Conservation (phyloP, 2,797 vertebrate species). For the Syndactyla subalaris region DNA sequence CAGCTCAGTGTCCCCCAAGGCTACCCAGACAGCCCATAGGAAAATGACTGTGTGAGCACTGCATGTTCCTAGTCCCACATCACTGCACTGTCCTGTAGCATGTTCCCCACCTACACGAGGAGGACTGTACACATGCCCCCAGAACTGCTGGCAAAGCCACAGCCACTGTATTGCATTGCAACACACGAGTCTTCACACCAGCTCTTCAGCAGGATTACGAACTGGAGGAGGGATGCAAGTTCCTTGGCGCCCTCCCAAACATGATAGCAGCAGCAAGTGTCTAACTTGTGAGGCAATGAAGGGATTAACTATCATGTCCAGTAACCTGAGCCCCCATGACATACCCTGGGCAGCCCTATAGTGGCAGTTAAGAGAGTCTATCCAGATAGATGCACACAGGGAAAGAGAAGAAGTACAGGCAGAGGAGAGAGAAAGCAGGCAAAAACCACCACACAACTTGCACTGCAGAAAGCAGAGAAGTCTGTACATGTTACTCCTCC, state of each 20-base stretch:
- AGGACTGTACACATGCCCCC: background rate
- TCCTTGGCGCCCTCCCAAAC: background rate
- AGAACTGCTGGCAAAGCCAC: background rate
- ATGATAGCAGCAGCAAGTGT: background rate
- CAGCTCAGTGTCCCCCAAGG: background rate
- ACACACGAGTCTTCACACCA: background rate
- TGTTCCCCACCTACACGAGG: fast-evolving
- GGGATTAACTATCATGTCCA: background rate
- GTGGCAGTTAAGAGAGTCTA: background rate
- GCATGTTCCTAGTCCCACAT: background rate
- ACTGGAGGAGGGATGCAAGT: background rate
- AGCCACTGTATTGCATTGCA: background rate
- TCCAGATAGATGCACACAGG: background rate
- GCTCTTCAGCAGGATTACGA: background rate
- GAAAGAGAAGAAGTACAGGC: background rate
- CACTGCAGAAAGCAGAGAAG: background rate
- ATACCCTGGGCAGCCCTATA: background rate
- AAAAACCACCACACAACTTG: background rate
- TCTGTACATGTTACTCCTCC: background rate
- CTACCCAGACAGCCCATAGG: background rate
- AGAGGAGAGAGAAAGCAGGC: background rate
- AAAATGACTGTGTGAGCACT: background rate
- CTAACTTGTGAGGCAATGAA: background rate
- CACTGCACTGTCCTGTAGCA: background rate
- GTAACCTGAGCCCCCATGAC: background rate